phyloP scores from a whole-genome alignment of 1,140 invertebrate genomes.

The Drosophila pandora region DNA sequence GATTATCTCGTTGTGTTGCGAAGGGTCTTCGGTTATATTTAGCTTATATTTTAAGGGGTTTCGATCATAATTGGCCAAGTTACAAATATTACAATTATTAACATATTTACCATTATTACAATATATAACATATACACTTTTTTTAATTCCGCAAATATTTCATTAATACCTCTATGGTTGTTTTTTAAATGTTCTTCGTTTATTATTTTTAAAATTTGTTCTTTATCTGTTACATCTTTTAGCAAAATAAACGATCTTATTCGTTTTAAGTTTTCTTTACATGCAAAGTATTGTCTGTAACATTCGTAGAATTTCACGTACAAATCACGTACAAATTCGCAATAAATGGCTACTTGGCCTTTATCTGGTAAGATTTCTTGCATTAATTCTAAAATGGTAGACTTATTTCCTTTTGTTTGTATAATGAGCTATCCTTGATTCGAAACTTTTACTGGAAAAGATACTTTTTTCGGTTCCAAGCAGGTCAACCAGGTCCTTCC shows the following conservation, averaged over 20 bases:
- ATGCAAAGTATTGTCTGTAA: slow-evolving; percentile 18
- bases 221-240: slow-evolving; percentile 12
- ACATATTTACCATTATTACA: too few relatives aligned
- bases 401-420: slow-evolving; percentile 6
- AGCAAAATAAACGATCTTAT: slow-evolving; percentile 7
- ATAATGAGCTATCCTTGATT: too few relatives aligned
- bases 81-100: background rate
- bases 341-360: slow-evolving; percentile 13
- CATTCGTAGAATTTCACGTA: slow-evolving; percentile 11
- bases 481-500: too few relatives aligned
- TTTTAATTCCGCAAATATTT: background rate
- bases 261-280: slow-evolving; percentile 13
- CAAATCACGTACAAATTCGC: slow-evolving; percentile 1
- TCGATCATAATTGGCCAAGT: background rate
- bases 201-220: slow-evolving; percentile 16
- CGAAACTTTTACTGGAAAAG: too few relatives aligned
- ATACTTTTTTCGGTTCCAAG: too few relatives aligned
- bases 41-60: background rate
- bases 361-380: slow-evolving; percentile 8
- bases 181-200: slow-evolving; percentile 12
- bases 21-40: too few relatives aligned
- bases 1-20: too few relatives aligned
- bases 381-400: background rate
- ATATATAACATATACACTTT: too few relatives aligned
- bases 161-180: background rate